Base-by-base conservation (phyloP, 2,888 invertebrate species). In the Tachina fera region DNA sequence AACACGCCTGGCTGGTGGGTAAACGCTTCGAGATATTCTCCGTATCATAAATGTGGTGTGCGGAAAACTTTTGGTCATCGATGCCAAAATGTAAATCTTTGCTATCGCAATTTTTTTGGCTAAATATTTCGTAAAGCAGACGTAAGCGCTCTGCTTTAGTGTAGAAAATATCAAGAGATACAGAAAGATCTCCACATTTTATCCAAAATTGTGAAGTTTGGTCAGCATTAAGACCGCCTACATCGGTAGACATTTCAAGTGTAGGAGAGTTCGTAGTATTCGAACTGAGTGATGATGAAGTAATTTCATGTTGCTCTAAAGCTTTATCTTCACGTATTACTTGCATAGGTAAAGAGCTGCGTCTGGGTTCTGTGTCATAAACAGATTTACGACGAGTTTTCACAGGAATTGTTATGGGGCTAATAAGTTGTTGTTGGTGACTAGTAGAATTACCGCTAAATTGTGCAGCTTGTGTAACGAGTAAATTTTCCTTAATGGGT, bases 261-360 rank as follows among this genome's bases (percentile, higher is more conserved):
- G 88, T 88, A 1, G 90, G 87, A 43, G 22, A 39, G 0, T 89
- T 89, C 63, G 86, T 9, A 9, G 5, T 39, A 13, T 56, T 67
- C 8, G 6, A 49, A 13, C 14, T 39, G n/a, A 11, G 5, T 22
- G 11, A 9, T 60, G 51, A 16, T n/a, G 31, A 31, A 58, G 51
- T 58, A 3, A 5, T 61, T 61, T 43, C 11, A 43, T 43, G 41
- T 11, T 61, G 13, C 11, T 91, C 90, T 49, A 91, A 43, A 0
- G 90, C 89, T 6, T 90, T 90, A 87, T 91, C 91, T 80, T 92
- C 91, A 0, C 87, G 87, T 16, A 92, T 92, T 10, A 91, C 91
- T 76, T 92, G 91, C 92, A 92, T 91, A 39, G 88, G 87, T 63
- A 90, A 10, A 0, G 92, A 92, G 16, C 89, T 91, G 60, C 91